phyloP scores from a whole-genome alignment of 2,113 vertebrate genomes.

The Nanorana parkeri region DNA sequence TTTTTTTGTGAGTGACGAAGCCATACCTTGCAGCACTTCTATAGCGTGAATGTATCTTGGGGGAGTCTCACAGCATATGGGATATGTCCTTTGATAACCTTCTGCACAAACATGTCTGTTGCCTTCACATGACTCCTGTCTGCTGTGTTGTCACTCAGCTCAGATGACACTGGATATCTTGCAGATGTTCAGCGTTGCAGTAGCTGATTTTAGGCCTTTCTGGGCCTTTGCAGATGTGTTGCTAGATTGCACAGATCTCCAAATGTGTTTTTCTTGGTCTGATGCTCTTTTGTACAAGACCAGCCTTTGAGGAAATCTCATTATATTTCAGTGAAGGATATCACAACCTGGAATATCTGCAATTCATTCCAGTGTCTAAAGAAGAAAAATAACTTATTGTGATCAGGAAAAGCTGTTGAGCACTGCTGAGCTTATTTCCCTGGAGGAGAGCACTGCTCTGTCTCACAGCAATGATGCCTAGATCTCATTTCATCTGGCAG shows the following conservation, averaged over 20 bases:
- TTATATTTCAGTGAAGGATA: background rate
- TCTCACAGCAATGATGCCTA: background rate
- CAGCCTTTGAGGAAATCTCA: background rate
- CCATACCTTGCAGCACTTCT: too few relatives aligned
- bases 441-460: constrained; percentile 1
- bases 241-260: background rate
- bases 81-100: background rate
- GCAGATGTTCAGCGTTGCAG: background rate
- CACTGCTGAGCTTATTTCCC: constrained; percentile 34
- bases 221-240: background rate
- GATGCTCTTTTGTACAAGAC: background rate
- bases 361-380: constrained; percentile 8
- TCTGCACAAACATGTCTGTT: background rate
- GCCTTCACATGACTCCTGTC: background rate
- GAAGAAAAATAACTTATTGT: background rate
- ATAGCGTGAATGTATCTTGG: too few relatives aligned
- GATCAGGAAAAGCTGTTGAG: constrained; percentile 11
- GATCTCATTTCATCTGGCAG: constrained; percentile 17
- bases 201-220: background rate
- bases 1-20: too few relatives aligned
- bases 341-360: constrained; percentile 14
- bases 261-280: background rate
- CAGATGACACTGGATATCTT: background rate
- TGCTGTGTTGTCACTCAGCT: background rate
- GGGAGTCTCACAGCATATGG: too few relatives aligned